Evolutionary conservation across 2,113 vertebrate genomes (phyloP), one percentile per base, ranked within the genome.

Genomic region (Acanthisitta chloris): DNA sequence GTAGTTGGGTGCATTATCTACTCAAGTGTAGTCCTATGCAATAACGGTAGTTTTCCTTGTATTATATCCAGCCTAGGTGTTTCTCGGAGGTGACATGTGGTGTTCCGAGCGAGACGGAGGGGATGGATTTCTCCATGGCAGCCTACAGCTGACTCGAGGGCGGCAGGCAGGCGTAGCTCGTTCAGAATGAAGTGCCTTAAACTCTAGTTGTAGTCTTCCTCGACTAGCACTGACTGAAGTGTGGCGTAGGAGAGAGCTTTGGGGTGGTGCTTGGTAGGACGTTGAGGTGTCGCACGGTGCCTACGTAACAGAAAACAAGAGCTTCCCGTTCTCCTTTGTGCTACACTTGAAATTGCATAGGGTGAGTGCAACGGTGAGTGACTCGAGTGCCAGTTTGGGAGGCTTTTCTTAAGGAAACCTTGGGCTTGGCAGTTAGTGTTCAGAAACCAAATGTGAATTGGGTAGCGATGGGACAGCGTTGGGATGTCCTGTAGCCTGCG

Each of bases 181-280:
- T 98, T 98, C 98, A 94, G 98, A 98, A 98, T 98, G 98, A 98
- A 98, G 98, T 99, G 98, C 98, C 98, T 99, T 99, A 99, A 97
- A 98, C 96, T 97, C 96, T 96, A 98, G 97, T 92, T 95, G 95
- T 96, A 97, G 97, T 98, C 97, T 98, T 97, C 92, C 97, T 97
- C 51, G 91, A 96, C 96, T 95, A 97, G 98, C 98, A 98, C 98
- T 98, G 98, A 98, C 98, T 98, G 98, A 98, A 97, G 97, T 97
- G 94, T 97, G 96, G 97, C 70, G 5, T 87, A 89, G 95, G 89
- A 95, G 97, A 95, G 92, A 59, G 92, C 95, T 95, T 94, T 59
- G 36, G 94, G 94, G 88, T 82, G 97, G 52, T 84, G 89, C 83
- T 80, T 36, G 73, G 3, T 38, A 81, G 92, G 91, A 46, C 34